Evolutionary conservation across 2,113 vertebrate genomes (phyloP).

Genomic region (Solea senegalensis): DNA sequence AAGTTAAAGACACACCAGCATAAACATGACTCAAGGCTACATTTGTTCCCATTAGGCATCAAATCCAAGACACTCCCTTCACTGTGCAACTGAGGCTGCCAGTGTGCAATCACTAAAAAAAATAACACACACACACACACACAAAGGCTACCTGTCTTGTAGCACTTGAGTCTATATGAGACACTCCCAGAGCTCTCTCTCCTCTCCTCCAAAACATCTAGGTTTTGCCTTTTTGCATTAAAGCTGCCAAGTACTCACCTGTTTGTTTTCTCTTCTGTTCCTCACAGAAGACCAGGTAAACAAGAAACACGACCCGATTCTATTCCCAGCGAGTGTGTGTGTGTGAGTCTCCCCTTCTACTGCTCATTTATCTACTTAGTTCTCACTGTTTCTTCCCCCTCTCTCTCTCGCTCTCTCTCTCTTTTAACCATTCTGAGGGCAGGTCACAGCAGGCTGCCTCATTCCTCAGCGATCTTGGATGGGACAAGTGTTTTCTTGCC

Average conservation of each 20-base stretch:
- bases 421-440: conserved; percentile 47
- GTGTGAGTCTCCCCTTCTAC: conserved; percentile 14
- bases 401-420: conserved; percentile 13
- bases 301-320: conserved; percentile 6
- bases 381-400: conserved; percentile 1
- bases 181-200: neutral
- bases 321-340: conserved; percentile 14
- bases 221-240: neutral
- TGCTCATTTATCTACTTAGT: conserved; percentile 28
- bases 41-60: neutral
- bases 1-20: conserved; percentile 17
- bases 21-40: neutral
- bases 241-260: conserved; percentile 53
- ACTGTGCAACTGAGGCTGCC: neutral
- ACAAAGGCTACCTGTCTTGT: too few species aligned
- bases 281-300: conserved; percentile 62
- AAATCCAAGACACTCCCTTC: neutral
- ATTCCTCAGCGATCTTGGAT: conserved; percentile 65
- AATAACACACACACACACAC: neutral
- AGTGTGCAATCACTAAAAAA: neutral
- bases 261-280: conserved; percentile 61
- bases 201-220: neutral
- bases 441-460: conserved; percentile 72
- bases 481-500: conserved; percentile 69
- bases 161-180: neutral